A percentile compares a stretch with the other conserved stretches of the same genome.
phyloP scores from a whole-genome alignment of 2,797 vertebrate genomes.

The Staurois parvus region DNA sequence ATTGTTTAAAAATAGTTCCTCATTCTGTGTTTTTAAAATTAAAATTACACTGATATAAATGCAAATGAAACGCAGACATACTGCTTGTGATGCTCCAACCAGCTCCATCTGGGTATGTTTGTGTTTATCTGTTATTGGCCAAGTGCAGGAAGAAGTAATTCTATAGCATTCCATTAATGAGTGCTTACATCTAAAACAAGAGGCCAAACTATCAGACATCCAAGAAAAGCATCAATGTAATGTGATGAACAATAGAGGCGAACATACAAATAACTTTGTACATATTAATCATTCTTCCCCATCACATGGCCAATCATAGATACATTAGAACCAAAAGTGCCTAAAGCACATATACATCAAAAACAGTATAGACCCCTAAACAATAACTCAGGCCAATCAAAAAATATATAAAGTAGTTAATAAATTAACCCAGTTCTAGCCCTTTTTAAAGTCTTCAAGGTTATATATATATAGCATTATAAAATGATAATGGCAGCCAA shows the following conservation, averaged over 20 bases:
- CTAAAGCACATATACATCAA: too few relatives aligned
- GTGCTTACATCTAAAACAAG: neutral
- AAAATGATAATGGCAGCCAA: too few relatives aligned
- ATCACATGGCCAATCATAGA: too few relatives aligned
- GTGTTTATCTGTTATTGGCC: neutral
- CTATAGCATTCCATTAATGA: neutral
- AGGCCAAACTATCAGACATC: neutral
- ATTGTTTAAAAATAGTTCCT: conserved; percentile 25
- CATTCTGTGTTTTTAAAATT: conserved; percentile 10
- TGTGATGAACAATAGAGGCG: neutral
- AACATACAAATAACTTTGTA: neutral
- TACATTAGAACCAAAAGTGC: too few relatives aligned
- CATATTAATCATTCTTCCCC: too few relatives aligned
- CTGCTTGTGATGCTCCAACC: neutral
- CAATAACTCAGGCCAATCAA: too few relatives aligned
- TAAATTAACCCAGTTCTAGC: too few relatives aligned
- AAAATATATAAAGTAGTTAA: too few relatives aligned
- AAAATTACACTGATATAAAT: neutral
- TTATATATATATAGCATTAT: too few relatives aligned
- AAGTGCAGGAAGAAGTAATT: neutral
- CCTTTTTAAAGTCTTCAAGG: too few relatives aligned
- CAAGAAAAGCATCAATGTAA: neutral
- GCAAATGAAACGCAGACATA: neutral
- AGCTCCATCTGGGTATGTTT: neutral
- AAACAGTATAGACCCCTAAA: too few relatives aligned